These are phyloP conservation scores for Columbina picui DNA, from an alignment of 2,113 vertebrate genomes.

Conservation along the genomic window DNA sequence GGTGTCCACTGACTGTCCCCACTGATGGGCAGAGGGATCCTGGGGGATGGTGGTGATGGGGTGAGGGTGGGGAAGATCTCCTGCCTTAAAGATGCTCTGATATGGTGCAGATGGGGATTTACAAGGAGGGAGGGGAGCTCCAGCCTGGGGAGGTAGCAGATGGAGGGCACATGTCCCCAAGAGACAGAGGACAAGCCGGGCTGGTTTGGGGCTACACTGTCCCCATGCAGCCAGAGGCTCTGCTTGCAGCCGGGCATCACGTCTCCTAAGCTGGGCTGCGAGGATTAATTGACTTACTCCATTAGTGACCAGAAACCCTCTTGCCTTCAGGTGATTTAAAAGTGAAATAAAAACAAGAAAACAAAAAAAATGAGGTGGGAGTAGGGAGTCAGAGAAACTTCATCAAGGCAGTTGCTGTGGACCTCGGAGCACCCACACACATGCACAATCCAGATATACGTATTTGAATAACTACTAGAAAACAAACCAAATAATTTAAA, in stretches of 20 bases:
- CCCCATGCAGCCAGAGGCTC: not conserved
- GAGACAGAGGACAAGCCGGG: not conserved
- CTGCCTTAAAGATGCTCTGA: not conserved
- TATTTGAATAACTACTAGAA: conserved; percentile 24
- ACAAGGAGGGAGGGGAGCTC: not conserved
- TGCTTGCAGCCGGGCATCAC: not conserved
- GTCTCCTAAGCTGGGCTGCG: not conserved
- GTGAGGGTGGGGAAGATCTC: not conserved
- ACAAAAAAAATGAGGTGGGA: not conserved
- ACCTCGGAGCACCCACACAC: not conserved
- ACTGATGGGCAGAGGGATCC: not conserved
- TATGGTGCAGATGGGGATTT: rapidly evolving
- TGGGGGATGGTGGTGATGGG: not conserved
- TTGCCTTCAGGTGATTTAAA: not conserved
- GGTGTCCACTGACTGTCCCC: not conserved
- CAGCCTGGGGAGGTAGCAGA: not conserved
- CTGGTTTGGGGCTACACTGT: not conserved
- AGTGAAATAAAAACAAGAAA: not conserved
- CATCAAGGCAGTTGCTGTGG: not conserved
- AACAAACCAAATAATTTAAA: conserved; percentile 73
- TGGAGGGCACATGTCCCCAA: not conserved
- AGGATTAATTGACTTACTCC: not conserved
- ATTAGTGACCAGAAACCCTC: conserved; percentile 19
- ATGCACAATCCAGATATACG: not conserved
- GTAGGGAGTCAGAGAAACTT: not conserved